A percentile compares a stretch with the other conserved stretches of the same genome.
phyloP scores from a whole-genome alignment of 2,888 invertebrate genomes.

The Blastobasis adustella region DNA sequence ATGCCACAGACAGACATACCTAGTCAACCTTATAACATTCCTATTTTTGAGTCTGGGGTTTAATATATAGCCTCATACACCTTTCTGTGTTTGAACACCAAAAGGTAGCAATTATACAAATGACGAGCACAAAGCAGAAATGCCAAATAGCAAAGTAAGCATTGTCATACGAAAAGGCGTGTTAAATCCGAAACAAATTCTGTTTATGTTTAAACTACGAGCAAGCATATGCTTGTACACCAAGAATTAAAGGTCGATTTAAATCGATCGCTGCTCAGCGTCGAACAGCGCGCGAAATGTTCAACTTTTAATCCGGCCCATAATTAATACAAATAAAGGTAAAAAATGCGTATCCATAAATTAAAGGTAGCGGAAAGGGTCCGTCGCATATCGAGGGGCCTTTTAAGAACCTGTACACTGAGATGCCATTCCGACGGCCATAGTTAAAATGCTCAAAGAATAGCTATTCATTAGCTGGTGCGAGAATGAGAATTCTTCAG shows the following conservation, averaged over 20 bases:
- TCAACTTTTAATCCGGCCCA: constrained; percentile 42
- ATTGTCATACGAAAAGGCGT: too few relatives aligned
- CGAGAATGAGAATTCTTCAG: constrained; percentile 72
- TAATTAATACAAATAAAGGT: constrained; percentile 67
- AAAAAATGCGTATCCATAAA: constrained; percentile 58
- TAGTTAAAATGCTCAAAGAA: constrained; percentile 74
- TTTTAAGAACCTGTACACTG: constrained; percentile 72
- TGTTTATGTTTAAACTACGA: too few relatives aligned
- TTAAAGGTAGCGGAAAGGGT: constrained; percentile 68
- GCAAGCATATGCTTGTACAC: too few relatives aligned
- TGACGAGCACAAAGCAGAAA: too few relatives aligned
- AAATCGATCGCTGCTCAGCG: neutral
- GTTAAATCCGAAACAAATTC: too few relatives aligned
- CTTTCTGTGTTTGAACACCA: too few relatives aligned
- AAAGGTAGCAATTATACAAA: too few relatives aligned
- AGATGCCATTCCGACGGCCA: constrained; percentile 69
- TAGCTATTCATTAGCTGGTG: constrained; percentile 75
- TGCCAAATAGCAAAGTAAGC: too few relatives aligned
- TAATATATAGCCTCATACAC: too few relatives aligned
- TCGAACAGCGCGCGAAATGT: constrained; percentile 36
- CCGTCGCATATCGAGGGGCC: constrained; percentile 67
- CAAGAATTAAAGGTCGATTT: neutral
- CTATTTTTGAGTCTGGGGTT: too few relatives aligned
- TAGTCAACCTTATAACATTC: too few relatives aligned
- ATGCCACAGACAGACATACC: too few relatives aligned